A percentile compares a stretch with the other conserved stretches of the same genome.
Conservation (phyloP, 2,797 vertebrate species). For the Oreonectes daqikongensis region DNA sequence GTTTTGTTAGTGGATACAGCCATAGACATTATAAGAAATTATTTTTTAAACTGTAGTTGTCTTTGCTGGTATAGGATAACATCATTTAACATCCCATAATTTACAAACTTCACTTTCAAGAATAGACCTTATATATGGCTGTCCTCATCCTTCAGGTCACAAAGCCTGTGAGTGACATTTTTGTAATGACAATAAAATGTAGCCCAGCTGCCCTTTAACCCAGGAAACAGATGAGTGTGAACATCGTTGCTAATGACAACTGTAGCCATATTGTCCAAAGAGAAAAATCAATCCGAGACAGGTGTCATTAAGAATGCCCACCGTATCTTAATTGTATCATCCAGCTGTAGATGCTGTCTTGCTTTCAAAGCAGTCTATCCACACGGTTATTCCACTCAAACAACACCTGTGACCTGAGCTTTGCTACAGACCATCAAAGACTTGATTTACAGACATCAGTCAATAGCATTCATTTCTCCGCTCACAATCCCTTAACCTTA, state of each 20-base stretch:
- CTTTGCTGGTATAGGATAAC: background rate
- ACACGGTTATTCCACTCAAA: constrained; percentile 12
- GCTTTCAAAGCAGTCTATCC: constrained; percentile 20
- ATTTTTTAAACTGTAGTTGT: background rate
- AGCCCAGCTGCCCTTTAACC: constrained; percentile 71
- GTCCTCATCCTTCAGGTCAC: constrained; percentile 23
- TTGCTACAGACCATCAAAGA: constrained; percentile 21
- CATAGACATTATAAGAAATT: background rate
- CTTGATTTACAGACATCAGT: constrained; percentile 41
- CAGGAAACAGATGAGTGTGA: constrained; percentile 66
- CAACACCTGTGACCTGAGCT: constrained; percentile 32
- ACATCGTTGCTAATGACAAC: constrained; percentile 68
- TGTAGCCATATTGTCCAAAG: constrained; percentile 20
- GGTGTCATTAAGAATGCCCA: constrained; percentile 29
- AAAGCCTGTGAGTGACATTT: constrained; percentile 23
- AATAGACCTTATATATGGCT: constrained; percentile 14
- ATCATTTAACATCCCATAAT: background rate
- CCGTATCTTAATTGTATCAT: constrained; percentile 10
- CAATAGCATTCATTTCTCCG: constrained; percentile 36
- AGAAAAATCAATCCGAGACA: constrained; percentile 31
- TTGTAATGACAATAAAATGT: constrained; percentile 45
- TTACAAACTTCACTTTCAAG: constrained; percentile 1
- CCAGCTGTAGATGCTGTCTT: background rate
- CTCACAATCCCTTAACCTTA: constrained; percentile 36
- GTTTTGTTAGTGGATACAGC: too few relatives aligned